Base-by-base conservation (phyloP, 2,113 vertebrate genomes). In the Anarrhichthys ocellatus region DNA sequence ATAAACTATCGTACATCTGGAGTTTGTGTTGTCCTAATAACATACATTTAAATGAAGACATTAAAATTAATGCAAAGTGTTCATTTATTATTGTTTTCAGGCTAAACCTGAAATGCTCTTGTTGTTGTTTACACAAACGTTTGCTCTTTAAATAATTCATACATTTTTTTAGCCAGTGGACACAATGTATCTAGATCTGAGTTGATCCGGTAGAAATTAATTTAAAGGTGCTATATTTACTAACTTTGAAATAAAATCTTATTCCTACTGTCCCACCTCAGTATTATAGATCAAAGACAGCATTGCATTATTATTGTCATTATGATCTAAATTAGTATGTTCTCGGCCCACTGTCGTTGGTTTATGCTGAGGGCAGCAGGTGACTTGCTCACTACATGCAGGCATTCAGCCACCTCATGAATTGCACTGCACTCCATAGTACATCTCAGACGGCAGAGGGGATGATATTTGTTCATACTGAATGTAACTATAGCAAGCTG, bases 391-490 rank as follows among this genome's bases (percentile, higher is more conserved):
- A 50, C 70, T 83, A 64, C 61, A 81, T 52, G 74, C 52, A 54
- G 80, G 59, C 34, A 68, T 81, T 79, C 76, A 65, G 48, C 34
- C 66, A 82, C 40, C 42, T 76, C 71, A 46, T 87, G 40, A 79
- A 68, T 73, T 44, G 63, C 36, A 22, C 59, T 40, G 29, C 32
- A 61, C 24, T 24, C 14, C 46, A 29, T 36, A 2, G 68, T 36
- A 44, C 58, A 59, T 80, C 63, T 86, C 62, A 84, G 56, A 62
- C 67, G 32, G 65, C 62, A 73, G 59, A 83, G 48, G 62, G 73
- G 73, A 78, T 76, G 82, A 24, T 50, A 52, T 81, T 75, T 86
- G 62, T 83, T 81, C 80, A 74, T 52, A 67, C 46, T 34, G 79
- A 73, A 65, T 71, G 50, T 54, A 65, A 59, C 81, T 29, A 46